phyloP scores from a whole-genome alignment of 2,888 invertebrate genomes.

The Agapostemon virescens region DNA sequence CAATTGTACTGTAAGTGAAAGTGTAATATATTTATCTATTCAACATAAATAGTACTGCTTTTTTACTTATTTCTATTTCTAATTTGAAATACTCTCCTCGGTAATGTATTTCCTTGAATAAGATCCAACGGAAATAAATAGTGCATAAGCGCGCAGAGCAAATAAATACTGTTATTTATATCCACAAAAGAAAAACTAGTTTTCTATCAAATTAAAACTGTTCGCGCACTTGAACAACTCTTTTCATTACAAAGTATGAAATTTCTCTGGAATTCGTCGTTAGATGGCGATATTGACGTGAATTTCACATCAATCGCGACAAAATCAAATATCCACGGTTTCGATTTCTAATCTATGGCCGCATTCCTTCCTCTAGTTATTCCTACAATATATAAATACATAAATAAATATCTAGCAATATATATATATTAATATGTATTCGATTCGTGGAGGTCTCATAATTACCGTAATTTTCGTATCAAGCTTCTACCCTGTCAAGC shows the following conservation, averaged over 20 bases:
- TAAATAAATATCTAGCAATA: not conserved
- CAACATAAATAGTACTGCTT: slow-evolving; percentile 51
- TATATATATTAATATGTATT: not conserved
- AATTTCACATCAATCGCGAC: not conserved
- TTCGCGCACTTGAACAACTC: not conserved
- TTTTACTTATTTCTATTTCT: too few relatives aligned
- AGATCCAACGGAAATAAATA: not conserved
- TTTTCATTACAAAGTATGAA: not conserved
- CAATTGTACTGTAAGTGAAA: slow-evolving; percentile 74
- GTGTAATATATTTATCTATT: slow-evolving; percentile 77
- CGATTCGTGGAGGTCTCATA: not conserved
- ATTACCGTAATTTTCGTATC: not conserved
- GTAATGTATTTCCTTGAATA: not conserved
- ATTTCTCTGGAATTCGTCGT: not conserved
- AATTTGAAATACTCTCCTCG: too few relatives aligned
- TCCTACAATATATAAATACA: not conserved
- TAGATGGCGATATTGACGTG: slow-evolving; percentile 17
- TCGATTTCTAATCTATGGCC: too few relatives aligned
- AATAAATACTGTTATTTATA: not conserved
- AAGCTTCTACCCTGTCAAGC: not conserved
- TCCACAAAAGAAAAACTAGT: not conserved
- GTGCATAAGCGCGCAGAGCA: not conserved
- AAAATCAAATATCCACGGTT: not conserved
- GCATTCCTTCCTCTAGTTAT: not conserved
- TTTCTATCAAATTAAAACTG: not conserved